Evolutionary conservation across 1,140 invertebrate genomes (phyloP).

Genomic region (Cherax destructor): DNA sequence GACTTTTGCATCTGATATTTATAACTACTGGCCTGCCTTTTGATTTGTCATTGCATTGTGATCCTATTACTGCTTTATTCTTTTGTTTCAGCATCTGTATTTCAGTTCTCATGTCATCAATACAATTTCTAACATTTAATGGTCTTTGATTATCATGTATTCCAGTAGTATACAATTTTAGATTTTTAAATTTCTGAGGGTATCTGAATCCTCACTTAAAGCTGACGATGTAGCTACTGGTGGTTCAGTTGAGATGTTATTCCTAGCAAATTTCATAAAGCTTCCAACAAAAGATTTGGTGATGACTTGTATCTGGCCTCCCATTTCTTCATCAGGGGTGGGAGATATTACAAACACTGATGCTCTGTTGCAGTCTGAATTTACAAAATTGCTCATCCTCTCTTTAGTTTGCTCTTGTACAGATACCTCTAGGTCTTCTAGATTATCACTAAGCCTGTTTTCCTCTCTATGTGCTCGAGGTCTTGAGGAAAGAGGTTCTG

Average conservation of each 20-base stretch:
- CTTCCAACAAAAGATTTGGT: neutral
- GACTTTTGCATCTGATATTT: constrained; percentile 11
- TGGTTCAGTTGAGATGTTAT: neutral
- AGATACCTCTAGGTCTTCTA: neutral
- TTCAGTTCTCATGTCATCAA: neutral
- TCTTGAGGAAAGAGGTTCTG: neutral
- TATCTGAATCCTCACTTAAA: constrained; percentile 2
- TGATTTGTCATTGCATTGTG: neutral
- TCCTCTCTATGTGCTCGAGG: neutral
- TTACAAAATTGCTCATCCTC: neutral
- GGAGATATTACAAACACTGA: neutral
- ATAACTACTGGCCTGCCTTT: neutral
- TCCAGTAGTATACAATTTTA: neutral
- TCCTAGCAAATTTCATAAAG: neutral
- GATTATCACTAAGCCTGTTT: neutral
- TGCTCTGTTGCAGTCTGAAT: neutral
- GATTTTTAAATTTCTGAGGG: neutral
- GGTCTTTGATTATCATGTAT: neutral
- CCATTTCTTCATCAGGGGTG: neutral
- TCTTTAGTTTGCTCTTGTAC: neutral
- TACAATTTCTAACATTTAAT: neutral
- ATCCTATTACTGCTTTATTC: neutral
- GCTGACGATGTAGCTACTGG: neutral
- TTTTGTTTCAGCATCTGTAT: neutral
- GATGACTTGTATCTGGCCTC: neutral